phyloP scores from a whole-genome alignment of 2,888 invertebrate species.

The Reticulitermes lucifugus region DNA sequence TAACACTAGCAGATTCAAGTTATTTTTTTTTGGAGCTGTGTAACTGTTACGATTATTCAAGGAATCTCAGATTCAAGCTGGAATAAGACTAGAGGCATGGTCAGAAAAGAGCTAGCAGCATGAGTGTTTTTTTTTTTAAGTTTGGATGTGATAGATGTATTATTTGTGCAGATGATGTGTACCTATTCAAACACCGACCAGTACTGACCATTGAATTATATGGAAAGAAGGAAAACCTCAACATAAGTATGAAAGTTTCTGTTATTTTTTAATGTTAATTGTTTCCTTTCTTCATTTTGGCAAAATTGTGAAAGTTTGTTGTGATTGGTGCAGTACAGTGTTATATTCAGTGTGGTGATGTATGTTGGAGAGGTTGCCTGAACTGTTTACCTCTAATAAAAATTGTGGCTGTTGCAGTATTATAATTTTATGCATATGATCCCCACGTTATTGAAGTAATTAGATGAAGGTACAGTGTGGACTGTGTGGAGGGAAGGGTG shows the following conservation, averaged over 20 bases:
- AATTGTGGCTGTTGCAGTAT: conserved; percentile 11
- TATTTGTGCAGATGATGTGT: not conserved
- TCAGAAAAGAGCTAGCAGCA: not conserved
- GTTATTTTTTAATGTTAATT: not conserved
- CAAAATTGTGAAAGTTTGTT: not conserved
- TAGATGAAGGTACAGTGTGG: no score
- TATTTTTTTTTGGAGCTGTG: no score
- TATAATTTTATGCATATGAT: not conserved
- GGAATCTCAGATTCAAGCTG: no score
- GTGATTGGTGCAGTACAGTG: not conserved
- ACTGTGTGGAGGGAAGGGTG: no score
- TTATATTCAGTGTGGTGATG: not conserved
- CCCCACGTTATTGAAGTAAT: no score
- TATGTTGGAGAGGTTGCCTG: conserved; percentile 5
- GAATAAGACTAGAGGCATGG: no score
- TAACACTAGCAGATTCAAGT: no score
- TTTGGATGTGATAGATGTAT: not conserved
- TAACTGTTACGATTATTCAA: no score
- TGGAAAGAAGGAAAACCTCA: not conserved
- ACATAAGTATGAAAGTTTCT: not conserved
- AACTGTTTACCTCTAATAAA: conserved; percentile 34
- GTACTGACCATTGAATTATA: not conserved
- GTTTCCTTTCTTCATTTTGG: not conserved
- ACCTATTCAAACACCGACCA: not conserved
- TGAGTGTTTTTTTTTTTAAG: not conserved